These are phyloP conservation scores for Resseliella maxima DNA, from an alignment of 2,888 invertebrate genomes.

Conservation along the genomic window DNA sequence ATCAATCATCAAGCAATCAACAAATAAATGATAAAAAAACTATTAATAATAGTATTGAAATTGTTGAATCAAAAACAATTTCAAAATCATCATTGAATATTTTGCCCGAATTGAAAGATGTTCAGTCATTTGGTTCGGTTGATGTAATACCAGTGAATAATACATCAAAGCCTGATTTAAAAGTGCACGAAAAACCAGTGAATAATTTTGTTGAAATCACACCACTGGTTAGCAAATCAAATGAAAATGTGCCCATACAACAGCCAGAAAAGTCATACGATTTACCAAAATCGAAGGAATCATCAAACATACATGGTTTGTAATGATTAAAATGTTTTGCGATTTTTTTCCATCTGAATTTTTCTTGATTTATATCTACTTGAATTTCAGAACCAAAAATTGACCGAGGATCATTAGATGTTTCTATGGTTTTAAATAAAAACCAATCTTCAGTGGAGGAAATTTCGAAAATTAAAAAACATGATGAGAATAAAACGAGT, in stretches of 20 bases:
- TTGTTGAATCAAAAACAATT: background rate
- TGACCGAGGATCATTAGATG: background rate
- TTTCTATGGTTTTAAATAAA: background rate
- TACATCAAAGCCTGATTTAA: background rate
- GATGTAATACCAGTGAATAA: constrained; percentile 16
- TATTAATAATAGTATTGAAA: background rate
- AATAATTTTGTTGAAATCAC: constrained; percentile 38
- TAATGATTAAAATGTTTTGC: no score
- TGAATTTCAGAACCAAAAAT: background rate
- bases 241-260: background rate
- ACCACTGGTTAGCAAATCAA: background rate
- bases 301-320: background rate
- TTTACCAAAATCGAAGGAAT: background rate
- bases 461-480: background rate
- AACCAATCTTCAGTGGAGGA: background rate
- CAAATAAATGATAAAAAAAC: background rate
- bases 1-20: background rate
- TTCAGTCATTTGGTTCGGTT: constrained; percentile 36
- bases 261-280: background rate
- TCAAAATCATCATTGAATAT: background rate
- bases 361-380: background rate
- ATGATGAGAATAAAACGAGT: background rate
- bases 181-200: background rate
- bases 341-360: background rate
- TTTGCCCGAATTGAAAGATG: background rate